Evolutionary conservation across 2,113 vertebrate species (phyloP).

Genomic region (Crotalus tigris): DNA sequence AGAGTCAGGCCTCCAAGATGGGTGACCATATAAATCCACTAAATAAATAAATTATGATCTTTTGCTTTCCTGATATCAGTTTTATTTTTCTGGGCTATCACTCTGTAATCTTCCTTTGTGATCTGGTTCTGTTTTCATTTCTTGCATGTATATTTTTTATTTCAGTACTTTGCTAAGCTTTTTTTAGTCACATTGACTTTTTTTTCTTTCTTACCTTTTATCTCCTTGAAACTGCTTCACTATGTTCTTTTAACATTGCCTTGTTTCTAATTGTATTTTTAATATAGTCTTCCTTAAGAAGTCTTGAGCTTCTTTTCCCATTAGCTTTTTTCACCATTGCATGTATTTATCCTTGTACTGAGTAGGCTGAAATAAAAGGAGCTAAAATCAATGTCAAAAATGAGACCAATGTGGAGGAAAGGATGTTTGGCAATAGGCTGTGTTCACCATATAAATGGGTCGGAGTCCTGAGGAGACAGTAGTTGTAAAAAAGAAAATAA

Average conservation of each 20-base stretch:
- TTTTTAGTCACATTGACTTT: not conserved
- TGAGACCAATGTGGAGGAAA: not conserved
- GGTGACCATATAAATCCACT: not conserved
- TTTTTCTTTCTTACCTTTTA: not conserved
- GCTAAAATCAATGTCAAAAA: not conserved
- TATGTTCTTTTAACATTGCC: not conserved
- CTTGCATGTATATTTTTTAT: not conserved
- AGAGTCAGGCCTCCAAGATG: not conserved
- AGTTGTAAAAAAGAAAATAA: not conserved
- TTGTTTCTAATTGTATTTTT: not conserved
- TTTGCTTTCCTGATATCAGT: not conserved
- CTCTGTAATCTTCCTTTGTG: not conserved
- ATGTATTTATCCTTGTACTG: not conserved
- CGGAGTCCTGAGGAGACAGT: not conserved
- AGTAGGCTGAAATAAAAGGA: not conserved
- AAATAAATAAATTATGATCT: not conserved
- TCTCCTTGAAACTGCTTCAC: not conserved
- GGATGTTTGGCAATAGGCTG: not conserved
- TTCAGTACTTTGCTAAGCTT: not conserved
- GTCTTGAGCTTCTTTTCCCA: not conserved
- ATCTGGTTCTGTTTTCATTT: not conserved
- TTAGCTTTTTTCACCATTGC: not conserved
- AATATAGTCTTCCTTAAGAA: not conserved
- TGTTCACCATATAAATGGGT: not conserved
- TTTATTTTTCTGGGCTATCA: not conserved